These are phyloP conservation scores for Takifugu rubripes DNA, from an alignment of 2,797 vertebrate genomes.

Conservation along the genomic window DNA sequence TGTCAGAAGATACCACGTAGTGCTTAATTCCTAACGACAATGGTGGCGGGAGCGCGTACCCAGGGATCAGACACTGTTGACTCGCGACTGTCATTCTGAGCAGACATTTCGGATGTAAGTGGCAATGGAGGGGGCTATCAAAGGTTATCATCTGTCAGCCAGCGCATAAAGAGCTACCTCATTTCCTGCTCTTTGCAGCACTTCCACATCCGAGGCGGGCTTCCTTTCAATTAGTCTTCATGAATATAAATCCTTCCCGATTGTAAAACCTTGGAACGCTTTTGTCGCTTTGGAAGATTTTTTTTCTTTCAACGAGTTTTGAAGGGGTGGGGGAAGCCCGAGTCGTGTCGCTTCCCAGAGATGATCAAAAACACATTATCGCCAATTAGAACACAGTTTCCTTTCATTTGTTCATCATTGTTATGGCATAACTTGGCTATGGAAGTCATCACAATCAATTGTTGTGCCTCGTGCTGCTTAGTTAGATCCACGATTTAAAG, in stretches of 20 bases:
- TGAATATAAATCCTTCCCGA: slow-evolving; percentile 46
- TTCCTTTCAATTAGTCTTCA: slow-evolving; percentile 67
- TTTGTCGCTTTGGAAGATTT: slow-evolving; percentile 5
- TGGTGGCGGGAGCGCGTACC: slow-evolving; percentile 3
- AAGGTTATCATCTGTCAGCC: slow-evolving; percentile 67
- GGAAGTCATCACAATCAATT: not conserved
- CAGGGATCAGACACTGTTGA: slow-evolving; percentile 55
- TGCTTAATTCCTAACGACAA: slow-evolving; percentile 23
- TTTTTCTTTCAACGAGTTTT: slow-evolving; percentile 2
- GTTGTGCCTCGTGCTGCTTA: not conserved
- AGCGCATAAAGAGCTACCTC: slow-evolving; percentile 56
- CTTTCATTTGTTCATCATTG: not conserved
- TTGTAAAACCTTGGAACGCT: slow-evolving; percentile 25
- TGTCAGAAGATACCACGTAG: not conserved
- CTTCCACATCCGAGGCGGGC: slow-evolving; percentile 46
- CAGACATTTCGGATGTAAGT: slow-evolving; percentile 62
- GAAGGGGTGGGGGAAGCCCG: not conserved
- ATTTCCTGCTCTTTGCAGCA: slow-evolving; percentile 62
- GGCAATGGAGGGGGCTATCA: slow-evolving; percentile 56
- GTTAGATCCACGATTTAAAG: not conserved
- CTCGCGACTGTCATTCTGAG: slow-evolving; percentile 64
- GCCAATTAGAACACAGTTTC: slow-evolving; percentile 11
- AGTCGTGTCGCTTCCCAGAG: slow-evolving; percentile 1
- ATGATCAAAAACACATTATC: slow-evolving; percentile 9
- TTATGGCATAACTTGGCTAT: not conserved